phyloP scores from a whole-genome alignment of 2,888 invertebrate species.

The Cremastinae sp. region DNA sequence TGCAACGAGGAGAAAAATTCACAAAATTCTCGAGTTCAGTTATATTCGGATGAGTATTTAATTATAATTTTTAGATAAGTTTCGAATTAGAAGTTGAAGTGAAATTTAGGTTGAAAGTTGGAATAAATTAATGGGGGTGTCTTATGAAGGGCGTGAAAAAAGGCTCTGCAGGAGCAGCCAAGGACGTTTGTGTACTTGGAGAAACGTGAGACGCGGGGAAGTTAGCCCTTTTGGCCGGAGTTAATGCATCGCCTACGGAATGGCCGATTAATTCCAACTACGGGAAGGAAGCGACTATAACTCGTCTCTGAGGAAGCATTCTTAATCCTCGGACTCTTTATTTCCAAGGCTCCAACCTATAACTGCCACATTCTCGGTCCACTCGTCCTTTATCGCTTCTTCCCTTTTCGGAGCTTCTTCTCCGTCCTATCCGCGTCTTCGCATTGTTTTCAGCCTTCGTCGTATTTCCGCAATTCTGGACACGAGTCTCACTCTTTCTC shows the following conservation, averaged over 20 bases:
- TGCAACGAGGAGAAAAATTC: too few relatives aligned
- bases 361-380: conserved; percentile 54
- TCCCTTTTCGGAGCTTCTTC: conserved; percentile 50
- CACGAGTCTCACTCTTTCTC: conserved; percentile 38
- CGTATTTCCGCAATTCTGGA: conserved; percentile 60
- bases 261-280: conserved; percentile 80
- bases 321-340: conserved; percentile 79
- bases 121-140: too few relatives aligned
- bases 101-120: too few relatives aligned
- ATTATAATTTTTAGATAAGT: too few relatives aligned
- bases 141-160: conserved; percentile 31
- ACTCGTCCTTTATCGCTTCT: conserved; percentile 48
- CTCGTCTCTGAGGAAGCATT: conserved; percentile 80
- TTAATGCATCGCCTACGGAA: conserved; percentile 79
- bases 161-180: conserved; percentile 37
- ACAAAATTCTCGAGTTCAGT: too few relatives aligned
- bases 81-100: too few relatives aligned
- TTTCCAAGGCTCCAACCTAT: conserved; percentile 70
- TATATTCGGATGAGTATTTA: too few relatives aligned
- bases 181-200: conserved; percentile 66
- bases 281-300: conserved; percentile 79
- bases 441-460: conserved; percentile 54
- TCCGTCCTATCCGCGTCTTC: conserved; percentile 24
- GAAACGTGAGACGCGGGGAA: conserved; percentile 61
- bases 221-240: conserved; percentile 74